Evolutionary conservation across 2,888 invertebrate species (phyloP), one percentile per base, ranked within the genome.

Genomic region (Stratiomys singularior): DNA sequence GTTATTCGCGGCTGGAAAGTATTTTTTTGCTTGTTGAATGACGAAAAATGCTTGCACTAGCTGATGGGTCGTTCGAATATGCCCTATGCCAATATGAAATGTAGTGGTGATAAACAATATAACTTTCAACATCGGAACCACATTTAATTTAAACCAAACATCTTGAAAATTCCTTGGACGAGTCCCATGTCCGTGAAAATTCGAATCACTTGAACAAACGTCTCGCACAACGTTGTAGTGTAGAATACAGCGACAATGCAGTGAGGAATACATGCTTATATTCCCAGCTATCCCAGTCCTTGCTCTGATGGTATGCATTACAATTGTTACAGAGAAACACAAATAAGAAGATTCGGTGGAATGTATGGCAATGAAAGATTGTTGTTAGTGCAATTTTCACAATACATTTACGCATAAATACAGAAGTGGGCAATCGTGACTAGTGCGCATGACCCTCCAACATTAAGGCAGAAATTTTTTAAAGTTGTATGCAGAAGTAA

Each of bases 161-260:
- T 37, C 67, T 67, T 67, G 37, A 44, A 30, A 21, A 37, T 67
- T 67, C 44, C 67, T 37, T 44, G 67, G 44, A 67, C 44, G 44
- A 37, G 67, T 67, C 67, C 44, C 67, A 28, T 56, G 71, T 28
- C 71, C 71, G 56, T 72, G 71, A 72, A 72, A 69, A 52, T 56
- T 4, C n/a, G 25, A 25, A 47, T 56, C 28, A 27, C 25, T 46
- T 69, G 23, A 18, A 27, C 30, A n/a, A 30, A 13, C 30, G n/a
- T 47, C 23, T 72, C 69, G 47, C 23, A 52, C 69, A 69, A 23
- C 47, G 28, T 72, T 27, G 21, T 27, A 21, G 15, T 25, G 27
- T 5, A 9, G 66, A 66, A 37, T 3, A 15, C 37, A 25, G 3
- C 4, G 9, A 18, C 52, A 13, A 9, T n/a, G 52, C 7, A n/a